Base-by-base conservation (phyloP, 2,888 invertebrate species). In the Orgyia antiqua region DNA sequence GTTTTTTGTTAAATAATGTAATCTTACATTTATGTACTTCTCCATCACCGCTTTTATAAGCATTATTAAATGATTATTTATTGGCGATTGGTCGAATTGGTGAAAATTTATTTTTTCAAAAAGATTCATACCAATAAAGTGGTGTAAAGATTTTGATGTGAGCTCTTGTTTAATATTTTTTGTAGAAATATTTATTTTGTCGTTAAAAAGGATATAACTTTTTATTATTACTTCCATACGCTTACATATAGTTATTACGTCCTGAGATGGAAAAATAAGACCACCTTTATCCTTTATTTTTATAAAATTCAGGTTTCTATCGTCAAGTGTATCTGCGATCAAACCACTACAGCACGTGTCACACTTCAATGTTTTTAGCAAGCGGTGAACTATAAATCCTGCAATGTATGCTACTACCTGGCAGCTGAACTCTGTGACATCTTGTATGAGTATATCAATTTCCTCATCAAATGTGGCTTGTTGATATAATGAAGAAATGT, bases 231-330 rank as follows among this genome's bases (percentile, higher is more conserved):
- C 17, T 32, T 32, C 27, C 23, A 18, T 32, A 5, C 25, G 11
- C 25, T 38, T 36, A 29, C 47, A 51, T 24, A 47, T 42, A 2
- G 10, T 37, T 17, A 43, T 23, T 2, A 51, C 43, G 10, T 47
- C 43, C 8, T 35, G 20, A 5, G 39, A 31, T 8, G 51, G 51
- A 17, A 17, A 38, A n/a, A 35, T 30, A 1, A 48, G 33, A 1
- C 42, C 45, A 27, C 43, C 43, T 42, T 36, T 43, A 24, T 42
- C 25, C 8, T 31, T 31, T 4, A 19, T 33, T 18, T 43, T 36
- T 17, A 42, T 46, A 18, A 40, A 45, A 1, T 4, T 20, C 15
- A 23, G 33, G n/a, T 37, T 8, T 10, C 29, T 20, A 21, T 38
- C 32, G 7, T 33, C 24, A 15, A 24, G 6, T 24, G 12, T 33